A percentile compares a stretch with the other conserved stretches of the same genome.
Evolutionary conservation across 2,113 vertebrate species (phyloP).

Genomic region (Bothrops jararaca): DNA sequence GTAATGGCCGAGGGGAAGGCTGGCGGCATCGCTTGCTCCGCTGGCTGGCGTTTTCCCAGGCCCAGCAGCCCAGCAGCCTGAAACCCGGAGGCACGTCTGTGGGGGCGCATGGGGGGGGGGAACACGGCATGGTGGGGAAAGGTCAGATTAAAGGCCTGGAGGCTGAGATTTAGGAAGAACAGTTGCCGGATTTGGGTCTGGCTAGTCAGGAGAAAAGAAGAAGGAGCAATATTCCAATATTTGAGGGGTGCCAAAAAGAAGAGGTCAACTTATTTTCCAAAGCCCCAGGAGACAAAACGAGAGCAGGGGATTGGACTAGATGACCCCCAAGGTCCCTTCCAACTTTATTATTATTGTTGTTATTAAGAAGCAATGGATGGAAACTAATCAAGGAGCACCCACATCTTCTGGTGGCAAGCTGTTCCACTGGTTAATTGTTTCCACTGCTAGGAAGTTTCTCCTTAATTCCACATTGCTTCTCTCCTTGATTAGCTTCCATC

Average conservation of each 20-base stretch:
- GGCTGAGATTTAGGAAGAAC: not conserved
- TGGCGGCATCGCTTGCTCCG: conserved; percentile 42
- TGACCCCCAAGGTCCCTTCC: too few species aligned
- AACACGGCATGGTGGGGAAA: not conserved
- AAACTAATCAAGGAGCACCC: too few species aligned
- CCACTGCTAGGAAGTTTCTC: too few species aligned
- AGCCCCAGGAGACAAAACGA: too few species aligned
- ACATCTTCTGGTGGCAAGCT: too few species aligned
- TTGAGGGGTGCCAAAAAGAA: not conserved
- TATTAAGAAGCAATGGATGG: too few species aligned
- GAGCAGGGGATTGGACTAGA: too few species aligned
- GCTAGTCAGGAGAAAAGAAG: too few species aligned
- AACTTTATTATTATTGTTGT: too few species aligned
- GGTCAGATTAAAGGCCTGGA: not conserved
- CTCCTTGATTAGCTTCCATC: too few species aligned
- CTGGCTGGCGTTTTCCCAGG: not conserved
- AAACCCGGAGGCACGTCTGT: conserved; percentile 9
- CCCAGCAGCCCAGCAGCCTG: not conserved
- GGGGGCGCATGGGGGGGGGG: not conserved
- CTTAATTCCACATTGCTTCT: too few species aligned
- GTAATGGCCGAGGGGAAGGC: conserved; percentile 80
- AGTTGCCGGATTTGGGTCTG: not conserved
- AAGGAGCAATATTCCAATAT: too few species aligned
- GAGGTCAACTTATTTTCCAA: not conserved
- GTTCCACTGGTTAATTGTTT: not conserved